Base-by-base conservation (phyloP, 2,113 vertebrate genomes). In the Oreochromis tanganicae region DNA sequence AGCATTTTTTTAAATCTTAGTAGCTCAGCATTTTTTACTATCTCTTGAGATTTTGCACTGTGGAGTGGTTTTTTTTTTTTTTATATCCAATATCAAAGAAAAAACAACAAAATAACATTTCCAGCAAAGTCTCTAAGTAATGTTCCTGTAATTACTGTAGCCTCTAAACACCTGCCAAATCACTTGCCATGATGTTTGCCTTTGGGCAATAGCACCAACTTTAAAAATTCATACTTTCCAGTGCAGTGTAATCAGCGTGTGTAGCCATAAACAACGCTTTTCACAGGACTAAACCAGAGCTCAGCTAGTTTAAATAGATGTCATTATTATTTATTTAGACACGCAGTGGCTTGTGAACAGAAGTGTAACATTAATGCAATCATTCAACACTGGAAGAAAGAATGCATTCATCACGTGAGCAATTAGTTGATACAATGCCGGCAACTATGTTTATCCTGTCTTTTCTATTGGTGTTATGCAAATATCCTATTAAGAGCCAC, bases 221-320 rank as follows among this genome's bases (percentile, higher is more conserved):
- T 91, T 88, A 91, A 89, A 87, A 91, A 94, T 92, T 68, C 57
- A 90, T 82, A 81, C 27, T 55, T 63, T 85, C 84, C 92, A 85
- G 24, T 80, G 68, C 66, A 54, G 71, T 52, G 46, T 79, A 87
- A 88, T 92, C 87, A 84, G 52, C 71, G 55, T 81, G 41, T 86
- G 86, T 46, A 55, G 86, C 75, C 38, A 46, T 78, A 81, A 88
- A 84, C 52, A 87, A 55, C 48, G 34, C 19, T 17, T 46, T 87
- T 46, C 16, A 48, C 38, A 52, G 48, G 63, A 36, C 5, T 46
- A 71, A 52, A 36, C 36, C 27, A 13, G 10, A 73, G 24, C 29
- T 29, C 9, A 13, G 41, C n/a, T 71, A 48, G 41, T 46, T 84
- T 56, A 82, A 75, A 46, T 21, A 66, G n/a, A 83, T 81, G 21